Percentiles rank a stretch among this genome's conserved stretches.
phyloP scores from a whole-genome alignment of 2,113 vertebrate genomes.

The Hyperoodon ampullatus region DNA sequence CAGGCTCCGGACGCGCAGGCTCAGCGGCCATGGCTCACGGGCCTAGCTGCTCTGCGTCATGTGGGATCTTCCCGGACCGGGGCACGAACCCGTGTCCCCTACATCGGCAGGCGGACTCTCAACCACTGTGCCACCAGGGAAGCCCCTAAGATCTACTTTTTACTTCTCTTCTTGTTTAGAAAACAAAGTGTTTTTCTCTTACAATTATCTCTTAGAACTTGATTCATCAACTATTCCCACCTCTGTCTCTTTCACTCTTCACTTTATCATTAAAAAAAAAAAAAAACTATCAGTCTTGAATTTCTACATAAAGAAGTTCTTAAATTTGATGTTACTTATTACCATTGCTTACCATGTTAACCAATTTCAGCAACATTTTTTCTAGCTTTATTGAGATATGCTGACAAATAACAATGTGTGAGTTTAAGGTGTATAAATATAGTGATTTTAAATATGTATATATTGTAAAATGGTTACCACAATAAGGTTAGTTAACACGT shows the following conservation, averaged over 20 bases:
- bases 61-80: too few relatives aligned
- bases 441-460: background rate
- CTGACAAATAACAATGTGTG: background rate
- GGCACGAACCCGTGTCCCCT: too few relatives aligned
- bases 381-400: background rate
- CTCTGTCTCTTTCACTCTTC: background rate
- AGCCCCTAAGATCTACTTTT: background rate
- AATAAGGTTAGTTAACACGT: background rate
- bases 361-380: background rate
- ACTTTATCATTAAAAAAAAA: background rate
- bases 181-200: background rate
- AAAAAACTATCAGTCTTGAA: background rate
- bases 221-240: background rate
- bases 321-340: conserved; percentile 63
- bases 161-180: background rate
- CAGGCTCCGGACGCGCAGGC: too few relatives aligned
- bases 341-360: conserved; percentile 56
- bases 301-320: conserved; percentile 35
- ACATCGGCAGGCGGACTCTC: too few relatives aligned
- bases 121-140: too few relatives aligned
- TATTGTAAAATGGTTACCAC: background rate
- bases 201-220: background rate
- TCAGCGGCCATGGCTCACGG: too few relatives aligned
- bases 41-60: too few relatives aligned
- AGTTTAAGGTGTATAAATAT: background rate